Conservation (phyloP, 2,113 vertebrate genomes). For the Hemiprocne comata region DNA sequence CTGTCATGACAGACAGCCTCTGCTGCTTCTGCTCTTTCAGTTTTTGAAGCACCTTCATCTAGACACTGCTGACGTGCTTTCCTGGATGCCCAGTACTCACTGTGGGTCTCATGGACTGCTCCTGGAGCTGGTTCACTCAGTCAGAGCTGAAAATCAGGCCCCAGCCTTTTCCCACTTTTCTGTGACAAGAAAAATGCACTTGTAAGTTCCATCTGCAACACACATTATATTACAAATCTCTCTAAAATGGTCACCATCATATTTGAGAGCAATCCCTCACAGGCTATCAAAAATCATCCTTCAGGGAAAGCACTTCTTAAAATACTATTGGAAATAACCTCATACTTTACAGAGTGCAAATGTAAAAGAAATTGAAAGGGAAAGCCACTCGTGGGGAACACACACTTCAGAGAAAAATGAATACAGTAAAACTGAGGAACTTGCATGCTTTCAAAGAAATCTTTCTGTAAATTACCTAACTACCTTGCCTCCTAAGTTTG, state of each 20-base stretch:
- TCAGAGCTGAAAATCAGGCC: background rate
- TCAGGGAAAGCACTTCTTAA: constrained; percentile 7
- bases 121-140: background rate
- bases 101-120: background rate
- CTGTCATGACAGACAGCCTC: background rate
- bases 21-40: background rate
- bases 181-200: background rate
- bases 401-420: background rate
- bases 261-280: background rate
- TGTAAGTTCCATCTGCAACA: background rate
- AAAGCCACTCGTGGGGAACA: constrained; percentile 23
- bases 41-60: background rate
- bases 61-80: background rate
- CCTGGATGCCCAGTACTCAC: background rate
- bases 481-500: background rate
- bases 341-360: constrained; percentile 4
- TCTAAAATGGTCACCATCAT: background rate
- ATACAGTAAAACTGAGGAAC: background rate
- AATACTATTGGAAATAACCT: constrained; percentile 5
- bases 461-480: background rate
- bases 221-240: background rate
- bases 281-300: constrained; percentile 1
- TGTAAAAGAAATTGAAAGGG: constrained; percentile 25
- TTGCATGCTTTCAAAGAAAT: background rate
- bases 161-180: background rate